Conservation (phyloP, 2,888 invertebrate genomes). For the Sicus ferrugineus region DNA sequence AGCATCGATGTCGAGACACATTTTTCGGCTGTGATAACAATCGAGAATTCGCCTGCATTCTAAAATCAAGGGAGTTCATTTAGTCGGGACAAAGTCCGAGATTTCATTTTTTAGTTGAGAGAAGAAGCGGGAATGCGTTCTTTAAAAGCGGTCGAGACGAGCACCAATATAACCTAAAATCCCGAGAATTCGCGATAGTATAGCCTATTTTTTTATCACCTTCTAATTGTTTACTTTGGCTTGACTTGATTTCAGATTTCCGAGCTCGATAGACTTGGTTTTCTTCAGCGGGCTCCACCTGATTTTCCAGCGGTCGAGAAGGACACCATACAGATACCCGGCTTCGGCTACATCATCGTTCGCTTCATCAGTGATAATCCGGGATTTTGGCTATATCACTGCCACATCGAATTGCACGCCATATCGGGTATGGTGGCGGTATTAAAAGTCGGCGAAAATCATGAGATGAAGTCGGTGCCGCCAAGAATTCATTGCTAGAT, state of each 20-base stretch:
- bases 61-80: no score
- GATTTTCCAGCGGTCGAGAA: slow-evolving; percentile 56
- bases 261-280: slow-evolving; percentile 54
- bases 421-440: slow-evolving; percentile 57
- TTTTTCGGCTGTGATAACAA: no score
- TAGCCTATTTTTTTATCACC: no score
- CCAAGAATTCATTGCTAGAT: slow-evolving; percentile 51
- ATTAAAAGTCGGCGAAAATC: slow-evolving; percentile 55
- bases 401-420: slow-evolving; percentile 56
- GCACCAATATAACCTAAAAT: no score
- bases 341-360: slow-evolving; percentile 56
- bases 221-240: neutral
- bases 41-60: no score
- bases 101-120: no score
- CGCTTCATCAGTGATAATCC: slow-evolving; percentile 60
- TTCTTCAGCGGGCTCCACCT: slow-evolving; percentile 48
- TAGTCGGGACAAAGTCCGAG: no score
- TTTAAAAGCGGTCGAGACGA: no score
- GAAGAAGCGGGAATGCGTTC: no score
- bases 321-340: slow-evolving; percentile 58
- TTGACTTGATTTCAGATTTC: slow-evolving; percentile 48
- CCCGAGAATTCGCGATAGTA: no score
- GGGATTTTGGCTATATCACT: slow-evolving; percentile 59
- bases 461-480: slow-evolving; percentile 56
- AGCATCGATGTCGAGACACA: no score